Conservation (phyloP, 2,113 vertebrate genomes). For the Eurystomus gularis region DNA sequence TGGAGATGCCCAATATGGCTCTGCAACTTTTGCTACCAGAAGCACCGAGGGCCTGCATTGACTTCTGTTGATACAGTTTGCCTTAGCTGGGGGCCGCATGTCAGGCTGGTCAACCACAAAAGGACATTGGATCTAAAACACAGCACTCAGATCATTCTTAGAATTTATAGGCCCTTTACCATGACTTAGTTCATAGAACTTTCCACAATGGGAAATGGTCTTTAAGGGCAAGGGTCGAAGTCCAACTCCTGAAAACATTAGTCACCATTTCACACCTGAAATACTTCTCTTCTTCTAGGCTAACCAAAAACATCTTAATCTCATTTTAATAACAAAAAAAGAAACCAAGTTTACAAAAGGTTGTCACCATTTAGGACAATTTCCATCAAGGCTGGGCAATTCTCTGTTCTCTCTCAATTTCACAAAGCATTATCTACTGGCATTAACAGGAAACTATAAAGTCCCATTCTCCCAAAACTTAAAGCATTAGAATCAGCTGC, state of each 20-base stretch:
- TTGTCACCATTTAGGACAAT: not conserved
- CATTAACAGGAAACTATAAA: not conserved
- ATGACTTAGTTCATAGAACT: not conserved
- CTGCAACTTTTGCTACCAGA: not conserved
- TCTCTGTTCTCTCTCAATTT: not conserved
- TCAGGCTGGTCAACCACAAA: not conserved
- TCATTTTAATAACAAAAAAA: not conserved
- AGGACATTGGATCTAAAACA: not conserved
- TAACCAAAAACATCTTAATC: not conserved
- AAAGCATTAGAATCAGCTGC: not conserved
- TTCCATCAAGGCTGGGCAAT: not conserved
- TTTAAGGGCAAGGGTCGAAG: not conserved
- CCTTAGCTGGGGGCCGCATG: not conserved
- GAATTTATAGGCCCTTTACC: not conserved
- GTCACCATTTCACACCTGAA: not conserved
- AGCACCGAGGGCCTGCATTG: fast-evolving
- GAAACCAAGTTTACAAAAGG: not conserved
- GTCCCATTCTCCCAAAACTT: not conserved
- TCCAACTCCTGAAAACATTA: not conserved
- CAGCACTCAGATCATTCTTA: not conserved
- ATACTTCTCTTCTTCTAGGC: not conserved
- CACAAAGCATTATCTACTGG: not conserved
- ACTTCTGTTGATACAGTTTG: not conserved
- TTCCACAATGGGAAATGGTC: not conserved
- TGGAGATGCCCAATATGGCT: not conserved